Base-by-base conservation (phyloP, 1,140 invertebrate genomes). In the Bradysia coprophila region DNA sequence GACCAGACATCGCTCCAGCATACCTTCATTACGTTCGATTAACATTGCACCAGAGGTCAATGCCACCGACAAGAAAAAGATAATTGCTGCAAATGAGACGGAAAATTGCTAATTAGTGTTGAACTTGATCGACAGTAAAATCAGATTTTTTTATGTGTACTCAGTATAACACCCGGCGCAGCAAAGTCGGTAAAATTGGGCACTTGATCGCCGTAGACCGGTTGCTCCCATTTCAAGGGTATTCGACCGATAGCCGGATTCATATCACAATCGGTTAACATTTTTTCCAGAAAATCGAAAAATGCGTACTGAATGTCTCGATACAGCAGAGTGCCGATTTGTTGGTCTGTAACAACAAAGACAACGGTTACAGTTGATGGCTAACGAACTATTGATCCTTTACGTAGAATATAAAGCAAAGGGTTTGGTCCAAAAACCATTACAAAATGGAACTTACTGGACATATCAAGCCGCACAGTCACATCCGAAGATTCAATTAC, bases 161-260 rank as follows among this genome's bases (percentile, higher is more conserved):
- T 91, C 46, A 94, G 62, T 49, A 94, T 90, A 34, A 95, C 76
- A 46, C 91, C 90, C 16, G 90, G 90, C 4, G 89, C 89, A 49
- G 91, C 90, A 55, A 95, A 96, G 56, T 94, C 85, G 1, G 87
- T 92, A 54, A 94, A 93, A 49, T 84, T 87, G 1, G 88, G 85
- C 45, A 81, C 66, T 36, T 64, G 58, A n/a, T 75, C 68, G 16
- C 90, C 91, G 59, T 91, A 95, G 38, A 95, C 74, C 3, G 91
- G 89, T n/a, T 75, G 61, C 49, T 75, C 66, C 51, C 87, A 81
- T 67, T 85, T 62, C 33, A 88, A 62, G 1, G 85, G 85, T 42
- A 87, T 72, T 21, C 70, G 69, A 2, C 81, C 70, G 2, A 82
- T 52, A 43, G 73, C 76, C 1, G 69, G 72, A 48, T 84, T 84